Percentiles rank a stretch among this genome's conserved stretches.
phyloP scores from a whole-genome alignment of 2,797 vertebrate species.

The Neosalanx taihuensis region DNA sequence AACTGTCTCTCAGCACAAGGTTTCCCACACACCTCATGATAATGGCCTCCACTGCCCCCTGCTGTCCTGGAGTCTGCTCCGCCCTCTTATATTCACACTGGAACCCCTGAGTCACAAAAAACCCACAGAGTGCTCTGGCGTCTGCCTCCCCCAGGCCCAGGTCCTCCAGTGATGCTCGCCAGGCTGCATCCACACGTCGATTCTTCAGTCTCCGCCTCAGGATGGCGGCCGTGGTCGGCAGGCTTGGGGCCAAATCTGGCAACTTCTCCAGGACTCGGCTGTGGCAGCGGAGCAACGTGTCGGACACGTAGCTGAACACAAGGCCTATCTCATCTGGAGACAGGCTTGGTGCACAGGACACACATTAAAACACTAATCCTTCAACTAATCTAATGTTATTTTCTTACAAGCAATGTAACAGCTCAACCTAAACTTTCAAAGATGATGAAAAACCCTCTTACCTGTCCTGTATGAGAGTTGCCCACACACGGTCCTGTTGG shows the following conservation, averaged over 20 bases:
- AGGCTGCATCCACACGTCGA: conserved; percentile 40
- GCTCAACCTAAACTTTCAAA: too few relatives aligned
- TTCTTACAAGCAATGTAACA: too few relatives aligned
- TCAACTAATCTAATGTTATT: too few relatives aligned
- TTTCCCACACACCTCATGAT: conserved; percentile 55
- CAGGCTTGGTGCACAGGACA: neutral
- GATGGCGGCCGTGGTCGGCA: conserved; percentile 62
- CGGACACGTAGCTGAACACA: conserved; percentile 58
- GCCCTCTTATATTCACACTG: conserved; percentile 49
- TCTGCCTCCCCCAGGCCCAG: conserved; percentile 54
- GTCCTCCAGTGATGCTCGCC: conserved; percentile 53
- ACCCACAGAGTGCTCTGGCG: conserved; percentile 52
- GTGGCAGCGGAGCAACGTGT: conserved; percentile 57
- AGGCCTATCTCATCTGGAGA: conserved; percentile 56
- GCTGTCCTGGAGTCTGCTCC: conserved; percentile 37
- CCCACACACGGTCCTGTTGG: conserved; percentile 57
- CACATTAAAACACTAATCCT: too few relatives aligned
- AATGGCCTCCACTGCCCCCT: conserved; percentile 38
- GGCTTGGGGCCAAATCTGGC: conserved; percentile 53
- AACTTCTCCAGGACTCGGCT: conserved; percentile 48
- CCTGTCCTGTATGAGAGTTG: conserved; percentile 47
- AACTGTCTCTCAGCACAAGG: conserved; percentile 39
- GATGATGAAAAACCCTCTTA: conserved; percentile 41
- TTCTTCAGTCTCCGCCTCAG: conserved; percentile 57
- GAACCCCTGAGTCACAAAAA: conserved; percentile 56